Evolutionary conservation across 2,888 invertebrate genomes (phyloP), one percentile per base, ranked within the genome.

Genomic region (Leucophora obtusa): DNA sequence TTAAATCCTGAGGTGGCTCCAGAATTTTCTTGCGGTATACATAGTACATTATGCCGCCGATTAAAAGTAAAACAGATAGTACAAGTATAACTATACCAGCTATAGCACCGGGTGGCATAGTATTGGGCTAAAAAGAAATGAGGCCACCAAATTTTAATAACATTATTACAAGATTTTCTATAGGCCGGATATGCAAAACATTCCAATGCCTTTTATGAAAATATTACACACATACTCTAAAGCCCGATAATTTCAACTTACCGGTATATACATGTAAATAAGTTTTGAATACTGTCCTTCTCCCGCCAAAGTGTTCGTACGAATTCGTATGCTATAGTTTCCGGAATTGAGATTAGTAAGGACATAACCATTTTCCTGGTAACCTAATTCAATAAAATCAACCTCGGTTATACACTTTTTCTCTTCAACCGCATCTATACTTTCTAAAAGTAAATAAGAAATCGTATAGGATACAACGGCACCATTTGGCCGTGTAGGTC

Each of bases 401-500:
- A 92, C 91, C 50, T 93, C 91, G 0, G 94, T 92, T n/a, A 96
- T 93, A 88, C 97, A 97, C 69, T 85, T 91, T 87, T 94, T 94
- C 88, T 93, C 93, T 86, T 92, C 92, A 54, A 93, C 92, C 76
- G 94, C 94, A 28, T 94, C 91, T 66, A n/a, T 14, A 47, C 43
- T 47, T n/a, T 47, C n/a, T n/a, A n/a, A n/a, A n/a, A 82, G 69
- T 82, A 92, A 92, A 87, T 95, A 96, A 83, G 94, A 93, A 68
- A 98, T 93, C 82, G 94, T 93, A 90, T 98, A 98, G 0, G 95
- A 94, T 53, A 97, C 93, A 58, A 98, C 94, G 77, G 95, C 92
- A 1, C 98, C 97, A 89, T 99, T 99, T 0, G 98, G 98, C 82
- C 94, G 91, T 21, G 87, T 84, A 0, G 98, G 98, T 84, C 95